A percentile compares a stretch with the other conserved stretches of the same genome.
Evolutionary conservation across 92 coral and sea anemone genomes (phyloP).

Genomic region (Porites cylindrica): DNA sequence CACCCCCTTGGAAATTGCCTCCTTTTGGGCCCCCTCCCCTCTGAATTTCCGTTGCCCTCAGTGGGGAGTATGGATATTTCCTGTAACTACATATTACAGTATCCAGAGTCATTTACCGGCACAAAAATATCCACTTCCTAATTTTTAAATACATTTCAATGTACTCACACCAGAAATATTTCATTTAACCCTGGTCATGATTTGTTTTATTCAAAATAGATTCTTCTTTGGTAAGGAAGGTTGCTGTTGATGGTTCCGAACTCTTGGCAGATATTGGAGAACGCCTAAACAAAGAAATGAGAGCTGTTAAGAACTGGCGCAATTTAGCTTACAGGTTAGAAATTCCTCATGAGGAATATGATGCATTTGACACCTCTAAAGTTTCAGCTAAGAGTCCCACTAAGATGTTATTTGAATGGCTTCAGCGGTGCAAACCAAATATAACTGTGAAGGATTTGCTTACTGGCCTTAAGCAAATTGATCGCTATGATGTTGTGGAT

Average conservation of each 20-base stretch:
- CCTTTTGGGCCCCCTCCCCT: too few relatives aligned
- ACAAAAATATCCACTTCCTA: too few relatives aligned
- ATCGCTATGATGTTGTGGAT: constrained; percentile 69
- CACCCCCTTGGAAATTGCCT: too few relatives aligned
- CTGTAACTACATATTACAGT: too few relatives aligned
- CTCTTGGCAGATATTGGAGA: constrained; percentile 59
- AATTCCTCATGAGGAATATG: constrained; percentile 40
- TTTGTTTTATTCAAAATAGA: background rate
- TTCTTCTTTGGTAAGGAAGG: constrained; percentile 15
- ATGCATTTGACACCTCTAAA: constrained; percentile 48
- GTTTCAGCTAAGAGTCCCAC: constrained; percentile 51
- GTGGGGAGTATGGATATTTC: too few relatives aligned
- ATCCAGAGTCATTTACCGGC: too few relatives aligned
- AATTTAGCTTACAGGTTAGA: constrained; percentile 62
- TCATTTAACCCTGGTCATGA: background rate
- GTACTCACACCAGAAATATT: background rate
- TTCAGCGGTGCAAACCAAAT: constrained; percentile 12
- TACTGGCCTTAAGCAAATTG: constrained; percentile 36
- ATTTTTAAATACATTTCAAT: too few relatives aligned
- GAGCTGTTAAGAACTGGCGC: constrained; percentile 70
- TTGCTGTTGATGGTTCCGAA: constrained; percentile 34
- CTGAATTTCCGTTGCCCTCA: too few relatives aligned
- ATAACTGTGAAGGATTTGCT: constrained; percentile 41
- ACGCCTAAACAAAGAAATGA: constrained; percentile 57
- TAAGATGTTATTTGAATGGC: constrained; percentile 67